Evolutionary conservation across 2,113 vertebrate species (phyloP), one percentile per base, ranked within the genome.

Genomic region (Electrona antarctica): DNA sequence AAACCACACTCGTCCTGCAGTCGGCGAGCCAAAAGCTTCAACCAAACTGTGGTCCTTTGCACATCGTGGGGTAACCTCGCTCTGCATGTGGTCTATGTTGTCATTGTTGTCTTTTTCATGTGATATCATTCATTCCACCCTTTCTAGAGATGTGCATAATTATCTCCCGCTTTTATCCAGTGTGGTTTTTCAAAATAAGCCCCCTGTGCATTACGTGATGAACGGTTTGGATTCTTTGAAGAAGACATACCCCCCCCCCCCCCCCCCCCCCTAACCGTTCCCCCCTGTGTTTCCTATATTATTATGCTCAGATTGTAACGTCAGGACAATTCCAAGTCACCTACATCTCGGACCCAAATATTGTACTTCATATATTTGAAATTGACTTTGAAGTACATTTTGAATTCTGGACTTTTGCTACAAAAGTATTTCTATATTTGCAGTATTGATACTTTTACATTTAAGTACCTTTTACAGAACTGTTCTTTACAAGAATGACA

Each of bases 151-250:
- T 80, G 75, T 70, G n/a, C 84, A 68, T 85, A 85, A 88, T 90
- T 85, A 85, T 82, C 70, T 83, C 51, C 61, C 11, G 1, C 60
- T 88, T 21, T 83, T 64, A 67, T 77, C 71, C 74, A 64, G 54
- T 85, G 78, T 72, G 84, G 85, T 87, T 88, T 83, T 88, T 83
- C 14, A 78, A 77, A 89, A 80, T 76, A 74, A 77, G 46, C 51
- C 85, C 80, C 77, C 78, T 69, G 79, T 60, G 74, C 54, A 65
- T 81, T 68, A 66, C 61, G 71, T 80, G 60, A 54, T 79, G 6
- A 63, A 64, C 33, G 33, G 63, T 56, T 60, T 47, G 47, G 67
- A 70, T 72, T 77, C 78, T 80, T 71, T 76, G 49, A 71, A 79
- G 64, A 65, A 71, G 47, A 78, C 72, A 60, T 50, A 67, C 64